Evolutionary conservation across 1,140 invertebrate species (phyloP), one percentile per base, ranked within the genome.

Genomic region (Hyphantria cunea): DNA sequence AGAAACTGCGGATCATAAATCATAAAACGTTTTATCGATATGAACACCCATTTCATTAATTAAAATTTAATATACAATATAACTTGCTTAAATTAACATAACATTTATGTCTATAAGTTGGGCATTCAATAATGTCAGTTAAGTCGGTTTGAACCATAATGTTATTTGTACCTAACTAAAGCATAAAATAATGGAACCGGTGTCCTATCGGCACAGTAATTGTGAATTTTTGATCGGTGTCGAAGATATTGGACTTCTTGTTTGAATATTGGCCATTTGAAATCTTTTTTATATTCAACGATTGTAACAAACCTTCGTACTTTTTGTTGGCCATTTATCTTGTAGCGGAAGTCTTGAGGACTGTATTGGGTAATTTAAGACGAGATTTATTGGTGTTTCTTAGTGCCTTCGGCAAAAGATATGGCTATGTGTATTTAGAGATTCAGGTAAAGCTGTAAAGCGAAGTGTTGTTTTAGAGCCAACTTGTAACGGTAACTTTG

Each of bases 241-340:
- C 44, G 37, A 41, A 56, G 44, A 58, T 48, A 58, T 49, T 15
- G 5, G 45, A 58, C 44, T 58, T 58, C 34, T 49, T 58, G 55
- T 58, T 58, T 41, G 44, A 58, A 49, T 58, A 58, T 58, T 49
- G 55, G 45, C 47, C 55, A 42, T 58, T 58, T 49, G 55, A 45
- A 45, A 58, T 31, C 42, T n/a, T 15, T n/a, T 58, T 55, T 58
- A 48, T 58, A 48, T 44, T 41, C 45, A 14, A 10, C 39, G 31
- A 33, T 55, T 55, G 53, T 55, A 45, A 44, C 54, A 48, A 58
- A 33, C 37, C 45, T 25, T 33, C 10, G 45, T 39, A 49, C 55
- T 58, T 58, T n/a, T 58, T 41, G 33, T 58, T 10, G 31, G n/a
- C 14, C 55, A 41, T 58, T 58, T 58, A 33, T 58, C 55, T 58